Percentiles rank a stretch among this genome's conserved stretches.
Evolutionary conservation across 2,797 vertebrate genomes (phyloP).

Genomic region (Sternotherus odoratus): DNA sequence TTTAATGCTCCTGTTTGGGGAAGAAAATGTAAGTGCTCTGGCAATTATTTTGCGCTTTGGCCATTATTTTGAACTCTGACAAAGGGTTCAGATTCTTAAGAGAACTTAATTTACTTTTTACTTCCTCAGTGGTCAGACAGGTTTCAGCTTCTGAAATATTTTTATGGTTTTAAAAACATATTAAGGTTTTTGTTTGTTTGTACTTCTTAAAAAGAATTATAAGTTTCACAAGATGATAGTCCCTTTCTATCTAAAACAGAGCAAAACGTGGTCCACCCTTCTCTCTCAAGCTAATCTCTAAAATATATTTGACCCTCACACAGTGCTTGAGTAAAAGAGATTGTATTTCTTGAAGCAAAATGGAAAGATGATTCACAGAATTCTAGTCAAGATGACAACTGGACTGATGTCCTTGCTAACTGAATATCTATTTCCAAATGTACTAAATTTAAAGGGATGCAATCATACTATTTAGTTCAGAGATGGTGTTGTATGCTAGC

Average conservation of each 20-base stretch:
- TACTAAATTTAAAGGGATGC: slow-evolving; percentile 62
- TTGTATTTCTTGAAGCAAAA: slow-evolving; percentile 62
- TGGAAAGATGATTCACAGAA: slow-evolving; percentile 67
- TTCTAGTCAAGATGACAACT: slow-evolving; percentile 60
- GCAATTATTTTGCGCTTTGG: slow-evolving; percentile 73
- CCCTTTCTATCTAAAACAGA: not conserved
- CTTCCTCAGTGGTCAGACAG: slow-evolving; percentile 61
- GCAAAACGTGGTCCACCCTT: not conserved
- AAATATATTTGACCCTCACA: slow-evolving; percentile 37
- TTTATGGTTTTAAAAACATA: slow-evolving; percentile 39
- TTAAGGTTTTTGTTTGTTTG: slow-evolving; percentile 13
- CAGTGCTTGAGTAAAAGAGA: slow-evolving; percentile 4
- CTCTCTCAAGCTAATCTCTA: slow-evolving; percentile 18
- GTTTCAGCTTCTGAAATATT: slow-evolving; percentile 59
- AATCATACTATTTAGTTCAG: slow-evolving; percentile 39
- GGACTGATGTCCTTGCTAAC: slow-evolving; percentile 41
- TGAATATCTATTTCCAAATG: slow-evolving; percentile 61
- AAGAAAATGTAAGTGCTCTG: slow-evolving; percentile 71
- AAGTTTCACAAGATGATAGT: not conserved
- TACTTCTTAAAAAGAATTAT: not conserved
- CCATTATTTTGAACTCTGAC: slow-evolving; percentile 72
- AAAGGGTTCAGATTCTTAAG: slow-evolving; percentile 65
- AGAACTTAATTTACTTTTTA: slow-evolving; percentile 71
- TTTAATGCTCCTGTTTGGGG: slow-evolving; percentile 49
- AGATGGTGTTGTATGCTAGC: not conserved